Evolutionary conservation across 2,113 vertebrate genomes (phyloP).

Genomic region (Bagarius yarrelli): DNA sequence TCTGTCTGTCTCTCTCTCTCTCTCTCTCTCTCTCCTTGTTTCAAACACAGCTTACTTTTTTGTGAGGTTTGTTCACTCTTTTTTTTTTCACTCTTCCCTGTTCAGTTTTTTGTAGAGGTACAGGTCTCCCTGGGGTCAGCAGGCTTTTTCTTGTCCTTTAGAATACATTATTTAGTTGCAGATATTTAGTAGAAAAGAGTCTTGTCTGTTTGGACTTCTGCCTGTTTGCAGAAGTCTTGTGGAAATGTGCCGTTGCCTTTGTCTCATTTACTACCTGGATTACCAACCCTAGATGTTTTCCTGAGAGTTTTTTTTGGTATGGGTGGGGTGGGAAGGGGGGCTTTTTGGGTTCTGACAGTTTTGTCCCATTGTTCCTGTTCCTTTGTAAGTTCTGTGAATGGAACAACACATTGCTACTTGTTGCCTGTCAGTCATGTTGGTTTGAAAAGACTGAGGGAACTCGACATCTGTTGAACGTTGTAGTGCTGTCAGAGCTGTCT

Average conservation of each 20-base stretch:
- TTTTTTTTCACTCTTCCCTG: constrained; percentile 44
- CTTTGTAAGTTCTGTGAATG: constrained; percentile 52
- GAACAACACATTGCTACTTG: constrained; percentile 53
- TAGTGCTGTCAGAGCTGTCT: constrained; percentile 52
- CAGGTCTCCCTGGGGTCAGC: constrained; percentile 27
- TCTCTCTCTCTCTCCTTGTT: constrained; percentile 5
- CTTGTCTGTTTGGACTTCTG: constrained; percentile 20
- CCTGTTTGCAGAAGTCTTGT: constrained; percentile 34
- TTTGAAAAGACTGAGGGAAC: constrained; percentile 50
- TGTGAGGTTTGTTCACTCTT: constrained; percentile 40
- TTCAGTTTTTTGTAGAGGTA: constrained; percentile 44
- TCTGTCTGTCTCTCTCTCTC: constrained; percentile 38
- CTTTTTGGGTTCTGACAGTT: constrained; percentile 36
- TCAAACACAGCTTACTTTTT: not conserved
- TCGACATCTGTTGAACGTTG: constrained; percentile 47
- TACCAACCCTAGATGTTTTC: constrained; percentile 43
- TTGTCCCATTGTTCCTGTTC: constrained; percentile 47
- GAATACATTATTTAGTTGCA: constrained; percentile 5
- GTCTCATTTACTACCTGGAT: constrained; percentile 49
- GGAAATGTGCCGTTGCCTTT: constrained; percentile 37
- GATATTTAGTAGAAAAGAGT: constrained; percentile 12
- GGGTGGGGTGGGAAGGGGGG: not conserved
- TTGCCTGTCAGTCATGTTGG: constrained; percentile 54
- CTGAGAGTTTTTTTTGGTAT: constrained; percentile 22
- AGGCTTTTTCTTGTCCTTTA: constrained; percentile 37